Percentiles rank a stretch among this genome's conserved stretches.
phyloP scores from a whole-genome alignment of 2,797 vertebrate genomes.

The Scarus forsteni region DNA sequence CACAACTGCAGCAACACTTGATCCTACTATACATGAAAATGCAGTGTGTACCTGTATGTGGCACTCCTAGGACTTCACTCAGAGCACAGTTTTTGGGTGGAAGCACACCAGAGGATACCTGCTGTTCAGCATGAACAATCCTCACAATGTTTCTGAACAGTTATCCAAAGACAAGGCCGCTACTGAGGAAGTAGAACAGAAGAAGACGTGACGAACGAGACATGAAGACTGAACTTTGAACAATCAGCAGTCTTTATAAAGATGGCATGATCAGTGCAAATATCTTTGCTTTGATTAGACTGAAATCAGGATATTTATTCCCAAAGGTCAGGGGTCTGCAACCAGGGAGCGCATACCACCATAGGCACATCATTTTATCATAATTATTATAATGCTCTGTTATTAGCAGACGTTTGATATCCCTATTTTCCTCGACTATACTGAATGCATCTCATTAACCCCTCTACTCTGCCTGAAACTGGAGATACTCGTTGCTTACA shows the following conservation, averaged over 20 bases:
- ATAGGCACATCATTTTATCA: too few species aligned
- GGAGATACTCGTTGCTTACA: too few species aligned
- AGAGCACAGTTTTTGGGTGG: slow-evolving; percentile 1
- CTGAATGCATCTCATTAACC: too few species aligned
- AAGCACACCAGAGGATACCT: slow-evolving; percentile 15
- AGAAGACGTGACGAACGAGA: not conserved
- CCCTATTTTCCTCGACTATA: too few species aligned
- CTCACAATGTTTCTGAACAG: not conserved
- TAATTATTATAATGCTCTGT: too few species aligned
- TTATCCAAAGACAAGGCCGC: not conserved
- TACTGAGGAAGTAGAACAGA: not conserved
- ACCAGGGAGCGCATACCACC: too few species aligned
- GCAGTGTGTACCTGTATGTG: not conserved
- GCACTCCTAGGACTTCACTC: slow-evolving; percentile 7
- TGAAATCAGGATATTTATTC: not conserved
- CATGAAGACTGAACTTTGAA: not conserved
- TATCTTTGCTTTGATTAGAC: not conserved
- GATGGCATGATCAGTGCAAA: not conserved
- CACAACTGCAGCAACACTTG: slow-evolving; percentile 12
- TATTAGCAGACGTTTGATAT: too few species aligned
- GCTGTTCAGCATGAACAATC: not conserved
- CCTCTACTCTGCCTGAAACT: too few species aligned
- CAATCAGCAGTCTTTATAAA: not conserved
- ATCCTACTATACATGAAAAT: slow-evolving; percentile 23
- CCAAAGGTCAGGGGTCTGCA: not conserved